Percentiles rank a stretch among this genome's conserved stretches.
Evolutionary conservation across 2,888 invertebrate genomes (phyloP).

Genomic region (Himalopsyche kuldschensis): DNA sequence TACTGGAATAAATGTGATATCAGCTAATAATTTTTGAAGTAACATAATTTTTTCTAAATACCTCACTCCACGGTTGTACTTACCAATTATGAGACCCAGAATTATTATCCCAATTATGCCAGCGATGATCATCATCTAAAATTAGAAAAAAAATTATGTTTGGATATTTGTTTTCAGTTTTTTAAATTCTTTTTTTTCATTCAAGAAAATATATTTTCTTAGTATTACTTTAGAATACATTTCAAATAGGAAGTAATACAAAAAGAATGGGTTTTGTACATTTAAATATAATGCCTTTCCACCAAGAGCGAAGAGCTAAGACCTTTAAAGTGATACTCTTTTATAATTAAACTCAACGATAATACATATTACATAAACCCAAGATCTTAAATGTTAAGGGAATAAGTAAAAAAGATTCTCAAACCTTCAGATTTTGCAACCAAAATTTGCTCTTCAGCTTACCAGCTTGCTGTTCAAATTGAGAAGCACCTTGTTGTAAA

Average conservation of each 20-base stretch:
- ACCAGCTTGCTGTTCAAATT: conserved; percentile 96
- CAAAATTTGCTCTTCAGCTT: conserved; percentile 96
- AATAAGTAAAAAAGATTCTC: not conserved
- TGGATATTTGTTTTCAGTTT: no score
- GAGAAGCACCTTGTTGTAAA: conserved; percentile 89
- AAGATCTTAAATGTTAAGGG: not conserved
- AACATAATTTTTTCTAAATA: conserved; percentile 9
- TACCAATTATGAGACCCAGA: conserved; percentile 86
- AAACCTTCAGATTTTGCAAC: conserved; percentile 93
- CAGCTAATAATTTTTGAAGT: conserved; percentile 14
- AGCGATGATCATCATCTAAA: conserved; percentile 89
- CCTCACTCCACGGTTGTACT: conserved; percentile 51
- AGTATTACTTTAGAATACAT: no score
- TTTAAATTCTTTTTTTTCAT: no score
- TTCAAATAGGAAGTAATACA: no score
- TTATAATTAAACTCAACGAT: no score
- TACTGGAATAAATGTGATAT: not conserved
- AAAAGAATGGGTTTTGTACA: no score
- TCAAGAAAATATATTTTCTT: no score
- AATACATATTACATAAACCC: not conserved
- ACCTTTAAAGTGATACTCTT: no score
- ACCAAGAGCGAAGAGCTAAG: no score
- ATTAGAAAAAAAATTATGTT: conserved; percentile 39
- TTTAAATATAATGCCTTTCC: no score
- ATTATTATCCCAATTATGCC: conserved; percentile 81